Evolutionary conservation across 2,888 invertebrate genomes (phyloP).

Genomic region (Suillia variegata): DNA sequence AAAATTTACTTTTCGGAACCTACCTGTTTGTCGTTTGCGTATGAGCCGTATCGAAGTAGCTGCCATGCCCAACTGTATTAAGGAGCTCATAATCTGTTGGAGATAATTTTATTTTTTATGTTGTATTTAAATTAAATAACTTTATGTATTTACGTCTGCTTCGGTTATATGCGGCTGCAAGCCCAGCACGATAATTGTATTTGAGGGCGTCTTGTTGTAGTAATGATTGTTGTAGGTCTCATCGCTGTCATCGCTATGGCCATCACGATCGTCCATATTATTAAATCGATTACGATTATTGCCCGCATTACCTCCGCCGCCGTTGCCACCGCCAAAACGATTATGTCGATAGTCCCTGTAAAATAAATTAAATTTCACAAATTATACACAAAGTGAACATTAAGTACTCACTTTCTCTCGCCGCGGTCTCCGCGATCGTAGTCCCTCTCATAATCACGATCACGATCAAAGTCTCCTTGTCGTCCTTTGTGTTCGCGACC

Average conservation of each 20-base stretch:
- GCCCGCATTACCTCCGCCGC: slow-evolving; percentile 24
- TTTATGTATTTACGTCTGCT: slow-evolving; percentile 70
- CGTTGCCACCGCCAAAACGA: slow-evolving; percentile 30
- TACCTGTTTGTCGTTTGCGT: slow-evolving; percentile 84
- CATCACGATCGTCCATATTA: slow-evolving; percentile 40
- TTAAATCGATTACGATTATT: slow-evolving; percentile 44
- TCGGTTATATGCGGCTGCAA: slow-evolving; percentile 77
- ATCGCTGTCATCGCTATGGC: slow-evolving; percentile 54
- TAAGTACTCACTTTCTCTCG: slow-evolving; percentile 15
- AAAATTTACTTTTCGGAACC: slow-evolving; percentile 48
- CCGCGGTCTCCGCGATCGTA: slow-evolving; percentile 37
- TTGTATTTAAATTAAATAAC: slow-evolving; percentile 17
- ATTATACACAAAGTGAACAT: neutral
- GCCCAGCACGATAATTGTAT: slow-evolving; percentile 77
- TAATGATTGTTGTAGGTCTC: slow-evolving; percentile 62
- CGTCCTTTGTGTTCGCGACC: slow-evolving; percentile 30
- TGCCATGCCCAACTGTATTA: slow-evolving; percentile 74
- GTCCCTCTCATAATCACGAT: slow-evolving; percentile 30
- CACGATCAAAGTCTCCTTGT: too few relatives aligned
- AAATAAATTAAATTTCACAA: slow-evolving; percentile 11
- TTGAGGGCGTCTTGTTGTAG: slow-evolving; percentile 67
- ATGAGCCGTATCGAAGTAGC: slow-evolving; percentile 83
- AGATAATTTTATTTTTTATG: neutral
- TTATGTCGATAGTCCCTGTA: slow-evolving; percentile 37
- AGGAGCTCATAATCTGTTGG: slow-evolving; percentile 76